phyloP scores from a whole-genome alignment of 92 coral and sea anemone genomes.

The Porites rus region DNA sequence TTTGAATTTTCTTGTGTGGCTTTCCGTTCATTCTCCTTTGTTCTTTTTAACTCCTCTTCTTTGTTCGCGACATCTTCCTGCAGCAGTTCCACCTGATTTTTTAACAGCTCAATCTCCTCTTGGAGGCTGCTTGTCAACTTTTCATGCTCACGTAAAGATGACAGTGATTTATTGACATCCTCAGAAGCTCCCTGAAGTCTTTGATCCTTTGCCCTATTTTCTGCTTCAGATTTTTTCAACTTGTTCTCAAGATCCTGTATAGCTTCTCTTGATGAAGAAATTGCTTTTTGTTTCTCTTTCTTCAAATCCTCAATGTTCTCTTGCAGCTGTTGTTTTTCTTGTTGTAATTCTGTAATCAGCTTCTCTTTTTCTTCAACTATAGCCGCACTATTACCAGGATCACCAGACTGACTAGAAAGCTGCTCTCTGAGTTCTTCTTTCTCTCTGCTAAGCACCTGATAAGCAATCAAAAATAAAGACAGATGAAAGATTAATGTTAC shows the following conservation, averaged over 20 bases:
- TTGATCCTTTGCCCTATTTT: constrained; percentile 14
- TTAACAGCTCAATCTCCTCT: constrained; percentile 63
- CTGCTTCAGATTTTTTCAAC: constrained; percentile 44
- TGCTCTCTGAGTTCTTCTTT: constrained; percentile 46
- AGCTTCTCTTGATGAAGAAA: constrained; percentile 26
- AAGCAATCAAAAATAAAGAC: neutral
- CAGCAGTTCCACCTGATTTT: constrained; percentile 27
- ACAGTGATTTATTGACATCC: constrained; percentile 6
- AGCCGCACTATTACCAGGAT: constrained; percentile 8
- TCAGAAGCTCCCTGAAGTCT: constrained; percentile 38
- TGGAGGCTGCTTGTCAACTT: constrained; percentile 53
- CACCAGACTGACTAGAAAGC: constrained; percentile 9
- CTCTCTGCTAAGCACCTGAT: constrained; percentile 31
- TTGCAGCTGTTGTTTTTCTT: constrained; percentile 44
- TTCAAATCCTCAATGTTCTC: constrained; percentile 1
- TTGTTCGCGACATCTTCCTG: constrained; percentile 3
- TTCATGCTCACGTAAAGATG: constrained; percentile 45
- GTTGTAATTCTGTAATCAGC: constrained; percentile 30
- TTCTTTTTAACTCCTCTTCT: constrained; percentile 55
- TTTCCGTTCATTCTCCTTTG: constrained; percentile 55
- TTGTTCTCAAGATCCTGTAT: constrained; percentile 37
- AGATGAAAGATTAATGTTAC: neutral
- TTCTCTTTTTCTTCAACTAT: constrained; percentile 46
- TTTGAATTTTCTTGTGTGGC: constrained; percentile 75
- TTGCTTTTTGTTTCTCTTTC: constrained; percentile 50